Base-by-base conservation (phyloP, 1,140 invertebrate species). In the Scaptomyza montana region DNA sequence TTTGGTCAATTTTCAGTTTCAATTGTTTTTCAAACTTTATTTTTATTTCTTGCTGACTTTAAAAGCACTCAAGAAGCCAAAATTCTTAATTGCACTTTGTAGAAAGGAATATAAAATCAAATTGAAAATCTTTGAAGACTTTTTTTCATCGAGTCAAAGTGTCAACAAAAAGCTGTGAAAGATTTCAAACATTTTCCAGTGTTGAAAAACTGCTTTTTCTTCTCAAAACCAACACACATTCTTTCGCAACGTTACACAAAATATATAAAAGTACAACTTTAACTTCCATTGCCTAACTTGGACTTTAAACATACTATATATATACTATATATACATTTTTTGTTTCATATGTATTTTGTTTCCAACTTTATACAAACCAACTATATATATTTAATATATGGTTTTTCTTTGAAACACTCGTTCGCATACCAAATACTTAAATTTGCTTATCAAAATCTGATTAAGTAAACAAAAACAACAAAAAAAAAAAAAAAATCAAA, bases 31-130 rank as follows among this genome's bases (percentile, higher is more conserved):
- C 46, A 28, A 39, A 25, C 21, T 28, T 13, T 9, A 53, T 25
- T 54, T 62, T 62, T 13, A 28, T 63, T 64, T 71, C 75, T 75
- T 86, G 80, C 77, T 65, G 80, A 77, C 77, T 80, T 73, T 77
- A 80, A 64, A 84, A 80, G 80, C 80, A 84, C 80, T 77, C 68
- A 59, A 59, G 19, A 62, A 65, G 49, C n/a, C n/a, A 59, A 39
- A 72, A 67, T 67, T 86, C 69, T 85, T 85, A 73, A 86, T 86
- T 80, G 80, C 80, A 85, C 80, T 61, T 60, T 80, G 73, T 85
- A 85, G 60, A 72, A 74, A 66, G n/a, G 33, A 51, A 56, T 63
- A 30, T 25, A 41, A 49, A 49, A 60, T 36, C 53, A 30, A 4
- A 25, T 25, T 16, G 16, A 71, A 64, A 71, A 56, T 73, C 63